These are phyloP conservation scores for Zaprionus taronus DNA, from an alignment of 1,140 invertebrate species.

Conservation along the genomic window DNA sequence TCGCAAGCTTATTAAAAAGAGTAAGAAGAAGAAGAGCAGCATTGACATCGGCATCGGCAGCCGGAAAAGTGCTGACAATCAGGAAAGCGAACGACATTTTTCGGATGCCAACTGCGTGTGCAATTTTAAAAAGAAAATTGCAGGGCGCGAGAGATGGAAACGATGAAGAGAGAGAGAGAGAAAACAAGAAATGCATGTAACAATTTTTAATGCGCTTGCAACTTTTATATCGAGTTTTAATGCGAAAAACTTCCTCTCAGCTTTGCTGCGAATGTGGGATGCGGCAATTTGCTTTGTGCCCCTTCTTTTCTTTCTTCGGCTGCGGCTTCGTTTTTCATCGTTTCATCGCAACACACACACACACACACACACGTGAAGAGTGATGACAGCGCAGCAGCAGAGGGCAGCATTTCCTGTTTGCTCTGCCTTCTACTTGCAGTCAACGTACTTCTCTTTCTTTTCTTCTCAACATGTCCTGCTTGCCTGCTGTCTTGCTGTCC, in stretches of 20 bases:
- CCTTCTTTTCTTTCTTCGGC: conserved; percentile 40
- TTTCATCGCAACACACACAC: neutral
- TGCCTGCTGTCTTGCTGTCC: neutral
- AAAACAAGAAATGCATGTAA: conserved; percentile 49
- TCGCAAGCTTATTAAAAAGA: conserved; percentile 63
- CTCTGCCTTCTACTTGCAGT: conserved; percentile 69
- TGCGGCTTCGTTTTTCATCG: conserved; percentile 10
- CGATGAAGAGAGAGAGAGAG: neutral
- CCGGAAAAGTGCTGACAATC: conserved; percentile 45
- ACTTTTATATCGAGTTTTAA: conserved; percentile 78
- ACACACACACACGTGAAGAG: neutral
- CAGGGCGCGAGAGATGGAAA: neutral
- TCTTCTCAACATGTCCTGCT: neutral
- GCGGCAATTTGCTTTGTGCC: conserved; percentile 33
- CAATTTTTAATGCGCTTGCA: conserved; percentile 80
- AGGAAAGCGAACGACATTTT: conserved; percentile 47
- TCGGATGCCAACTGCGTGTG: conserved; percentile 61
- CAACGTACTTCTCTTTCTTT: conserved; percentile 28
- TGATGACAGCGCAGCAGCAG: conserved; percentile 41
- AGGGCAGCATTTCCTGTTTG: conserved; percentile 76
- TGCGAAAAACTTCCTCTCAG: conserved; percentile 63
- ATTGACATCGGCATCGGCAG: neutral
- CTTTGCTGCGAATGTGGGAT: conserved; percentile 2
- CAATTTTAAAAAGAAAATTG: conserved; percentile 55
- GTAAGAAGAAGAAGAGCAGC: conserved; percentile 10